A percentile compares a stretch with the other conserved stretches of the same genome.
phyloP scores from a whole-genome alignment of 2,888 invertebrate genomes.

The Graphium colonna region DNA sequence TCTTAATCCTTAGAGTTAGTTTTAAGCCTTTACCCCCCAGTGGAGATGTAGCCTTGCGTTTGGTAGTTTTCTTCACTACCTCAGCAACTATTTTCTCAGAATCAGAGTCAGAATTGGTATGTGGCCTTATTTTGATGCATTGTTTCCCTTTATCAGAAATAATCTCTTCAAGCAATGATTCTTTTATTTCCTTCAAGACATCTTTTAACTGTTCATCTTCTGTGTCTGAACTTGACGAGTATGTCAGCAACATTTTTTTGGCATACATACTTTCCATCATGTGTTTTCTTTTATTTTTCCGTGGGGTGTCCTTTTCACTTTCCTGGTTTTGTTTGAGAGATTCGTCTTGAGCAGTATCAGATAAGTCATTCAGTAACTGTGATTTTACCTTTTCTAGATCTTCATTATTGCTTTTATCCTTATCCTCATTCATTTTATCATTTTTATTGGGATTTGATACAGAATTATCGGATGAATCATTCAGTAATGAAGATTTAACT shows the following conservation, averaged over 20 bases:
- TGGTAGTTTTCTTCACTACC: conserved; percentile 14
- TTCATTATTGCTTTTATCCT: conserved; percentile 20
- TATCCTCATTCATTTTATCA: conserved; percentile 25
- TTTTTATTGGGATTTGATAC: conserved; percentile 29
- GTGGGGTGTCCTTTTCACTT: conserved; percentile 30
- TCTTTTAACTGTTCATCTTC: conserved; percentile 52
- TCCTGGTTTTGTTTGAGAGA: conserved; percentile 30
- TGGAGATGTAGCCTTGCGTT: conserved; percentile 11
- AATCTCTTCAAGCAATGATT: conserved; percentile 41
- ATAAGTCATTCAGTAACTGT: conserved; percentile 31
- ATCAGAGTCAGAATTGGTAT: conserved; percentile 32
- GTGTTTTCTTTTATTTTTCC: conserved; percentile 45
- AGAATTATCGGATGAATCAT: conserved; percentile 33
- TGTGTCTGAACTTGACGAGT: conserved; percentile 63
- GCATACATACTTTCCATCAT: conserved; percentile 58
- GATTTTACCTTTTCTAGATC: conserved; percentile 28
- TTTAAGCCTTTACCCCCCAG: neutral
- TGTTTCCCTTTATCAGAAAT: conserved; percentile 40
- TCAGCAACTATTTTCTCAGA: conserved; percentile 35
- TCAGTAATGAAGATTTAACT: conserved; percentile 32
- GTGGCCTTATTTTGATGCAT: conserved; percentile 17
- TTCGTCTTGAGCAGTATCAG: conserved; percentile 6
- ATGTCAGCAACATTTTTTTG: conserved; percentile 54
- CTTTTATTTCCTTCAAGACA: conserved; percentile 46
- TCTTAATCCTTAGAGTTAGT: neutral